Base-by-base conservation (phyloP, 2,797 vertebrate genomes). In the Channallabes apus region DNA sequence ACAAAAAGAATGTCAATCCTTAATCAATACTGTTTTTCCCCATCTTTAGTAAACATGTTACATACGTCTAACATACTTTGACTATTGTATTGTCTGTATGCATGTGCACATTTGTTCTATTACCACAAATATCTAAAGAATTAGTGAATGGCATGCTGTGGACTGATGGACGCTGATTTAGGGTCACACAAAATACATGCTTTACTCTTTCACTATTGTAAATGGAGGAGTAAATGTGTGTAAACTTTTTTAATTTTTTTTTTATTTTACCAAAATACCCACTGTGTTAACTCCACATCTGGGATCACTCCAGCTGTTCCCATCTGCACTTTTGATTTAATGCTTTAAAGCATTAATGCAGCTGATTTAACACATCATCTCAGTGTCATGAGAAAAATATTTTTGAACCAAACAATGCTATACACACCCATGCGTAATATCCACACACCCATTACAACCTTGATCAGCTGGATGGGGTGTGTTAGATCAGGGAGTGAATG, bases 381-480 rank as follows among this genome's bases (percentile, higher is more conserved):
- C 41, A 22, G 6, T 51, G 62, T 67, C n/a, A 29, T 5, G 20
- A 41, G 77, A 3, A 12, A 51, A 24, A 65, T 64, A 65, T 62
- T 79, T n/a, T 17, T 62, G 58, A 77, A 41, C 35, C 59, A 27
- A 51, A 80, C 41, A 80, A 80, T 51, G 79, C 79, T 32, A 20
- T 18, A 51, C 65, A 85, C 68, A 67, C 20, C 46, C 68, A 27
- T 72, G 29, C 61, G 7, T n/a, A 61, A 82, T 41, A 27, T 82
- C 3, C 29, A 18, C 35, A 75, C 79, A 12, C 24, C 67, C 84
- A 29, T 41, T 18, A 59, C 8, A 12, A 59, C 35, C 76, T 46
- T 24, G 65, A 69, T 79, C 22, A 69, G 76, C 65, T 51, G 35
- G 78, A 65, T 80, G n/a, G 69, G 78, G 69, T 38, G 38, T 85